phyloP scores from a whole-genome alignment of 2,888 invertebrate species.

The Blera fallax region DNA sequence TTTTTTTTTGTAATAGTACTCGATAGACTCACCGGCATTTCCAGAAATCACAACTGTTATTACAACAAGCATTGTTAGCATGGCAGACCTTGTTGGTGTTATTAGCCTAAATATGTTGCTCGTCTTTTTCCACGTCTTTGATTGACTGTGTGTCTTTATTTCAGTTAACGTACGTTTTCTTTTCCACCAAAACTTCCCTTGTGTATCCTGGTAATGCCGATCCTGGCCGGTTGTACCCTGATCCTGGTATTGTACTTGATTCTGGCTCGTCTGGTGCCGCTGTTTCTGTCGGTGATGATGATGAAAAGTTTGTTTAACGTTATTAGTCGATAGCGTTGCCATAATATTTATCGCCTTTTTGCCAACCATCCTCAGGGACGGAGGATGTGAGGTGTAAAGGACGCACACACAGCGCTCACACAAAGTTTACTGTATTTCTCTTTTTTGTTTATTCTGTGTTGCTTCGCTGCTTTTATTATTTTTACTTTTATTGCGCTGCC shows the following conservation, averaged over 20 bases:
- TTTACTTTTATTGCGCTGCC: slow-evolving; percentile 5
- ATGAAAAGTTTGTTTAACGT: slow-evolving; percentile 29
- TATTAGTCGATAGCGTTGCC: slow-evolving; percentile 47
- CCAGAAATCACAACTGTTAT: slow-evolving; percentile 78
- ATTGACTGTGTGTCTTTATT: slow-evolving; percentile 5
- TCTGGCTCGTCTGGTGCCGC: background rate
- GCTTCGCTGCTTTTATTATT: slow-evolving; percentile 13
- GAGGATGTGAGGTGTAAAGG: background rate
- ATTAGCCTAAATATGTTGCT: slow-evolving; percentile 3
- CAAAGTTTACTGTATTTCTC: background rate
- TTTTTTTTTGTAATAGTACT: slow-evolving; percentile 39
- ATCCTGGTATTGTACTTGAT: background rate
- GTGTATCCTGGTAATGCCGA: background rate
- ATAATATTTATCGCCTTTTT: slow-evolving; percentile 37
- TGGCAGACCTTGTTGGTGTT: slow-evolving; percentile 59
- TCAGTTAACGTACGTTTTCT: background rate
- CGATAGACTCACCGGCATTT: slow-evolving; percentile 80
- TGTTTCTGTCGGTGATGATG: slow-evolving; percentile 21
- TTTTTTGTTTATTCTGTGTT: slow-evolving; percentile 5
- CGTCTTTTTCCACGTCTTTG: slow-evolving; percentile 31
- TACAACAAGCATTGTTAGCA: slow-evolving; percentile 79
- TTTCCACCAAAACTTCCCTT: slow-evolving; percentile 22
- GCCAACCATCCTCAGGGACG: slow-evolving; percentile 21
- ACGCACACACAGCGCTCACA: background rate
- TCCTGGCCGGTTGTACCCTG: background rate